phyloP scores from a whole-genome alignment of 2,113 vertebrate species.

The Rhizomys pruinosus region DNA sequence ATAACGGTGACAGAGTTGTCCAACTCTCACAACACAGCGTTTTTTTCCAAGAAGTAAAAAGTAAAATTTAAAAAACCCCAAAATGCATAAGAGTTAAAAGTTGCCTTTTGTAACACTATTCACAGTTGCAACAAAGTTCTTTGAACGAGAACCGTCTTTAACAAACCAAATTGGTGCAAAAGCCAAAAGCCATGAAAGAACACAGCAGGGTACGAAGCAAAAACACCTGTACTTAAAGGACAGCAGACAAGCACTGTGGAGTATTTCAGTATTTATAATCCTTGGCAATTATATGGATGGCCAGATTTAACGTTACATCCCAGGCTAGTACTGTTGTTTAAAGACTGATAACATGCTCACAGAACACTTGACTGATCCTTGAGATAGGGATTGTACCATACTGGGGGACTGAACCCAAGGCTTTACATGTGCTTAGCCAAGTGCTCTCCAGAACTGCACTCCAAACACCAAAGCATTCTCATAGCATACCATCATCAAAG shows the following conservation, averaged over 20 bases:
- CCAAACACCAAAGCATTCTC: too few species aligned
- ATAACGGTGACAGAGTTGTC: constrained; percentile 90
- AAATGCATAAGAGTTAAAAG: constrained; percentile 91
- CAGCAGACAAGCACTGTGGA: not conserved
- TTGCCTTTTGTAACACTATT: constrained; percentile 87
- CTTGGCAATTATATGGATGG: constrained; percentile 6
- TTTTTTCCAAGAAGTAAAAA: constrained; percentile 88
- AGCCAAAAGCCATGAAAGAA: too few species aligned
- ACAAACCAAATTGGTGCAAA: constrained; percentile 56
- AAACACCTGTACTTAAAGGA: not conserved
- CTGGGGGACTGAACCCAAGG: not conserved
- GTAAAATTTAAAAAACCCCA: constrained; percentile 84
- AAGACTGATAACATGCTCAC: too few species aligned
- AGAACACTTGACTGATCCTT: constrained; percentile 11
- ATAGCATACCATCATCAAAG: not conserved
- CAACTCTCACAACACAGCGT: constrained; percentile 83
- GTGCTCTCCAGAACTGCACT: too few species aligned
- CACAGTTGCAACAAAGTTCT: constrained; percentile 81
- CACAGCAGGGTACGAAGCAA: constrained; percentile 50
- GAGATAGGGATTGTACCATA: not conserved
- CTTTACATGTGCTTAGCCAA: not conserved
- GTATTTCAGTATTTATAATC: not conserved
- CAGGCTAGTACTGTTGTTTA: too few species aligned
- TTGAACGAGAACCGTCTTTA: constrained; percentile 73
- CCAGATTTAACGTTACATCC: too few species aligned